A percentile compares a stretch with the other conserved stretches of the same genome.
phyloP scores from a whole-genome alignment of 2,797 vertebrate genomes.

The Taenioides sp. region DNA sequence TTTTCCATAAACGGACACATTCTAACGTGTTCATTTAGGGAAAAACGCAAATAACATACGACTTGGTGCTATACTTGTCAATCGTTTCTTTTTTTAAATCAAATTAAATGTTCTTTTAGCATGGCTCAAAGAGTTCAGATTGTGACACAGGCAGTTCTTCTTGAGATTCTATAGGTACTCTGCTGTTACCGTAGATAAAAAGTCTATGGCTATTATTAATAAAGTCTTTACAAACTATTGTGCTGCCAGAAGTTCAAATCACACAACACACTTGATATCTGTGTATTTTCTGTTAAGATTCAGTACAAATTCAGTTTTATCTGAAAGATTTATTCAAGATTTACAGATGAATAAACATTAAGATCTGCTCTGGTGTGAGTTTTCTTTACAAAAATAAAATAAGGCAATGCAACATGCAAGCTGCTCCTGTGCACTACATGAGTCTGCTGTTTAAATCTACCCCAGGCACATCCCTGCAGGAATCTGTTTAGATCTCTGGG shows the following conservation, averaged over 20 bases:
- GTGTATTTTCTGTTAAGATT: slow-evolving; percentile 10
- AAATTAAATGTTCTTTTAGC: background rate
- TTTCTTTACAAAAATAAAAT: slow-evolving; percentile 45
- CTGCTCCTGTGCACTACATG: slow-evolving; percentile 34
- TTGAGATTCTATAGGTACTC: background rate
- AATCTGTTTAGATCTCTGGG: slow-evolving; percentile 9
- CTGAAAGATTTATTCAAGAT: slow-evolving; percentile 52
- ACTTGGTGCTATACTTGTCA: background rate
- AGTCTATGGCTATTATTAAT: background rate
- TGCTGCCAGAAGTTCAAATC: background rate
- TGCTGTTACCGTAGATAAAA: background rate
- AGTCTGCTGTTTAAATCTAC: slow-evolving; percentile 6
- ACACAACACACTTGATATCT: background rate
- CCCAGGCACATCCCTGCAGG: slow-evolving; percentile 36
- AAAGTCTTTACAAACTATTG: background rate
- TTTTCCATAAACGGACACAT: background rate
- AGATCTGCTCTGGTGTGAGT: slow-evolving; percentile 24
- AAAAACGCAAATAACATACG: no score
- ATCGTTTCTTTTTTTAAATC: background rate
- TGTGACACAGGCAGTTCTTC: background rate
- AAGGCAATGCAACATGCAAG: slow-evolving; percentile 59
- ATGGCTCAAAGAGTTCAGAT: background rate
- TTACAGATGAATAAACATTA: slow-evolving; percentile 28
- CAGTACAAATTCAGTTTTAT: slow-evolving; percentile 10
- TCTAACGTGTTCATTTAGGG: background rate